Evolutionary conservation across 35 echinoderm and acorn worm species (phyloP).

Genomic region (Ptychodera flava): DNA sequence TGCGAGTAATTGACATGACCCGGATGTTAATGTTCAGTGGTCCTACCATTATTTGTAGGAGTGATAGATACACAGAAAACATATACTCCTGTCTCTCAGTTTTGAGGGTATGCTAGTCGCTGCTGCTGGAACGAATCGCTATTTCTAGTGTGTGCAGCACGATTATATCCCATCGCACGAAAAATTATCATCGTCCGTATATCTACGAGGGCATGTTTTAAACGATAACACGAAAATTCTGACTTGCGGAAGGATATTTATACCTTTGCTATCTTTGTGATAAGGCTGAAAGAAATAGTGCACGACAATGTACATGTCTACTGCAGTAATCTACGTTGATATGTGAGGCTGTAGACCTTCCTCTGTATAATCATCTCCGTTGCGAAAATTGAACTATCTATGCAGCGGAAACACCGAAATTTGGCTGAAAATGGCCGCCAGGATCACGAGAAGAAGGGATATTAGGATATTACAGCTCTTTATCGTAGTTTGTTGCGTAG

Average conservation of each 20-base stretch:
- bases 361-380: neutral
- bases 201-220: too few relatives aligned
- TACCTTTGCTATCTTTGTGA: neutral
- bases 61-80: too few relatives aligned
- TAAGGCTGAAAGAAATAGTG: neutral
- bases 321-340: neutral
- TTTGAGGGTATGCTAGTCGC: too few relatives aligned
- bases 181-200: too few relatives aligned
- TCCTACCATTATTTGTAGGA: too few relatives aligned
- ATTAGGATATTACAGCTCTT: neutral
- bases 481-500: neutral
- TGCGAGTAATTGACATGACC: too few relatives aligned
- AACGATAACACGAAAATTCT: too few relatives aligned
- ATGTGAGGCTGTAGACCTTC: neutral
- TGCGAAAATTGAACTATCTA: neutral
- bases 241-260: slow-evolving; percentile 1
- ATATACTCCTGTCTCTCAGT: too few relatives aligned
- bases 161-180: too few relatives aligned
- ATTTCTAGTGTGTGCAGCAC: too few relatives aligned
- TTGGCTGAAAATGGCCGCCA: neutral
- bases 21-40: too few relatives aligned
- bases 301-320: neutral
- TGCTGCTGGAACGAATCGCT: too few relatives aligned
- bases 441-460: neutral
- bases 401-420: neutral